Evolutionary conservation across 2,888 invertebrate genomes (phyloP).

Genomic region (Bombyx huttoni): DNA sequence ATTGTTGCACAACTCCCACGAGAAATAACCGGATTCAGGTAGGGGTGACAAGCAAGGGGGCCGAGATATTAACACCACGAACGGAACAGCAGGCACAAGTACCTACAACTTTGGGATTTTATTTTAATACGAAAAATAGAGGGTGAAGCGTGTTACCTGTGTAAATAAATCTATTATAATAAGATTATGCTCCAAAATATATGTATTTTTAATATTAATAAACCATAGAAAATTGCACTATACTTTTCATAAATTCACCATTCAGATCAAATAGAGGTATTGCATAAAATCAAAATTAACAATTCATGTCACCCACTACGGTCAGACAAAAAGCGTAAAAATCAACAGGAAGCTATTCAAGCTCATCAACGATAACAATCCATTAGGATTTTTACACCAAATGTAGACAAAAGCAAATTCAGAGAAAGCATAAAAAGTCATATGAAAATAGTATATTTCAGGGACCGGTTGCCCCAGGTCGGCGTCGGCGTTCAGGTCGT

Average conservation of each 20-base stretch:
- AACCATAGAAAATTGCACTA: too few relatives aligned
- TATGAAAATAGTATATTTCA: slow-evolving; percentile 19
- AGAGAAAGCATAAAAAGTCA: slow-evolving; percentile 3
- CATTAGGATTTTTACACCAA: neutral
- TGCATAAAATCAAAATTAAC: too few relatives aligned
- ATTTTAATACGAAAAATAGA: neutral
- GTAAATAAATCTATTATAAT: too few relatives aligned
- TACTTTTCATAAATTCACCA: too few relatives aligned
- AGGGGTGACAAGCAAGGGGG: slow-evolving; percentile 34
- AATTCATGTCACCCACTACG: too few relatives aligned
- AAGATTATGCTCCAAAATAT: too few relatives aligned
- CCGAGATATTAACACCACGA: slow-evolving; percentile 27
- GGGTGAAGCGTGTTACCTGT: neutral
- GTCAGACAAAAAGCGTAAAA: too few relatives aligned
- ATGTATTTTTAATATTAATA: too few relatives aligned
- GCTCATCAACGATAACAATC: neutral
- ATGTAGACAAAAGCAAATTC: neutral
- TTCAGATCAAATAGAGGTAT: too few relatives aligned
- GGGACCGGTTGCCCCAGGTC: slow-evolving; percentile 59
- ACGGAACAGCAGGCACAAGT: neutral
- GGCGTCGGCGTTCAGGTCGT: slow-evolving; percentile 31
- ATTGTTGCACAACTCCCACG: slow-evolving; percentile 42
- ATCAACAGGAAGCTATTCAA: neutral
- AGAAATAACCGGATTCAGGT: slow-evolving; percentile 49
- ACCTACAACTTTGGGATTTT: neutral